A percentile compares a stretch with the other conserved stretches of the same genome.
Evolutionary conservation across 2,888 invertebrate species (phyloP).

Genomic region (Syrista parreyssii): DNA sequence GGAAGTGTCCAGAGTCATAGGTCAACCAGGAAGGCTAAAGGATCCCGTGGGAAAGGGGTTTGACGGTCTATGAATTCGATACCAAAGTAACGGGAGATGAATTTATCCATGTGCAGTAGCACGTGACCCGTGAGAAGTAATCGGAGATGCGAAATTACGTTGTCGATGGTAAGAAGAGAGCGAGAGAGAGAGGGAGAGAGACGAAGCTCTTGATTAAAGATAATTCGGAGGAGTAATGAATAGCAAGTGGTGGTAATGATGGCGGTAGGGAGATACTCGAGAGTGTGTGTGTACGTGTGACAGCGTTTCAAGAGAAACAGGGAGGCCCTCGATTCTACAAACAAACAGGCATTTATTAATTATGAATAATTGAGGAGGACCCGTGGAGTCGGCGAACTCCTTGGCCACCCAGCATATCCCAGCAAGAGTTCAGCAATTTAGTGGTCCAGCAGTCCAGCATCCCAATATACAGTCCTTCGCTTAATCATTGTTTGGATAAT

Average conservation of each 20-base stretch:
- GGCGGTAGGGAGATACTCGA: not conserved
- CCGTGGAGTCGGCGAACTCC: slow-evolving; percentile 15
- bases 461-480: slow-evolving; percentile 12
- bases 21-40: not conserved
- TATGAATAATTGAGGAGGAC: slow-evolving; percentile 22
- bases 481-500: slow-evolving; percentile 25
- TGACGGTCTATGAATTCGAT: not conserved
- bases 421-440: too few species aligned
- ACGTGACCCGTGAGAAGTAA: not conserved
- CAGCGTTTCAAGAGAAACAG: not conserved
- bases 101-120: not conserved
- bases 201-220: not conserved
- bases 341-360: slow-evolving; percentile 22
- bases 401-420: slow-evolving; percentile 5
- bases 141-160: not conserved
- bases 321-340: not conserved
- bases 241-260: not conserved
- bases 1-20: not conserved
- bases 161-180: not conserved
- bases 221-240: not conserved
- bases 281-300: not conserved
- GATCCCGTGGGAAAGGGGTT: not conserved
- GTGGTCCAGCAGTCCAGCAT: not conserved
- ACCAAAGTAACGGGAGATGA: not conserved
- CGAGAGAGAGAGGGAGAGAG: not conserved